Conservation (phyloP, 1,140 invertebrate species). For the Temnothorax curvispinosus region DNA sequence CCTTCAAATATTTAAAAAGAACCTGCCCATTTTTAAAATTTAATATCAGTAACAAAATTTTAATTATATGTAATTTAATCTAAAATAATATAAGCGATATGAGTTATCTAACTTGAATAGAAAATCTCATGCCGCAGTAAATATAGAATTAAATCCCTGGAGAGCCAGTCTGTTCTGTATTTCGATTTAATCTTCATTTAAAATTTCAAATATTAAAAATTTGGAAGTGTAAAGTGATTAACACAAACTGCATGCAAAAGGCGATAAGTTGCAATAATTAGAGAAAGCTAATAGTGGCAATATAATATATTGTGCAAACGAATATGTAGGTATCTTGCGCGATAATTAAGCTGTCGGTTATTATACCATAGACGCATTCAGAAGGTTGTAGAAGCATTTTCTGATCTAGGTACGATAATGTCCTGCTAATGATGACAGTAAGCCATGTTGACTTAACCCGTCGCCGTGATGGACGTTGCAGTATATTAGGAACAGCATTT, state of each 20-base stretch:
- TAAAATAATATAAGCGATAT: background rate
- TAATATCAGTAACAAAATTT: background rate
- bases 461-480: conserved; percentile 54
- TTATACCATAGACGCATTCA: background rate
- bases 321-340: background rate
- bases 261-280: conserved; percentile 15
- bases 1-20: background rate
- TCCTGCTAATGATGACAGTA: conserved; percentile 78
- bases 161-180: background rate
- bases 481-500: conserved; percentile 67
- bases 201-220: background rate
- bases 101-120: background rate
- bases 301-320: no score
- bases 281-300: background rate
- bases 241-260: background rate
- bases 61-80: background rate
- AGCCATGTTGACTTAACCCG: conserved; percentile 73
- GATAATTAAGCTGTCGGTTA: conserved; percentile 30
- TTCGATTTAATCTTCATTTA: background rate
- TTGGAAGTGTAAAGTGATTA: background rate
- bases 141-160: background rate
- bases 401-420: conserved; percentile 34
- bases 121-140: background rate
- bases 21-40: background rate
- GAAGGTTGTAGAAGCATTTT: conserved; percentile 25